Base-by-base conservation (phyloP, 2,888 invertebrate genomes). In the Cheiracanthium punctorium region DNA sequence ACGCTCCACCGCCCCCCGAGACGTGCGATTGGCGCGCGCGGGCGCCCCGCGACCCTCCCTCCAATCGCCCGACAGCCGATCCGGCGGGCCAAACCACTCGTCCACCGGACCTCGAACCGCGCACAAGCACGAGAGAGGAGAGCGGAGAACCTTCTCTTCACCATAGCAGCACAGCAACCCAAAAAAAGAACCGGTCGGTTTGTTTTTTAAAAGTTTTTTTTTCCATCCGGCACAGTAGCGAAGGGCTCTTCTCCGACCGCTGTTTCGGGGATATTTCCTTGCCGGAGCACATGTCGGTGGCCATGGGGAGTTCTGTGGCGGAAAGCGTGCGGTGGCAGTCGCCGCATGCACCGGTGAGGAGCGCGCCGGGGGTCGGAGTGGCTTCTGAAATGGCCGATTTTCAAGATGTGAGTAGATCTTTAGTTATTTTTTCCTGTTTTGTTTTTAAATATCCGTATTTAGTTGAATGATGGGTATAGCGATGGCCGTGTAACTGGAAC, bases 351-450 rank as follows among this genome's bases (percentile, higher is more conserved):
- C 58, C 64, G 37, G 64, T 41, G 10, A 79, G 74, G 20, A 73
- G 32, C 67, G 58, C 30, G 30, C 43, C 48, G 70, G 84, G 74
- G 48, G 80, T 82, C n/a, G 85, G 74, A 20, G 84, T 88, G 76
- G 84, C 80, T 72, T 80, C 88, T 7, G 88, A 88, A 71, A 88
- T 88, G 88, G 88, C 88, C 1, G 88, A 88, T 70, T 88, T 88
- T n/a, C 88, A 88, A 52, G 88, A 88, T 71, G 88, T 88, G 41
- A 88, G 88, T 84, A 67, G 1, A 43, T 30, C n/a, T 28, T 33
- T 29, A 32, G 17, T 28, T 28, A 32, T 72, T 28, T 43, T 24
- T 58, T 28, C 28, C 24, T 20, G 64, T 10, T 2, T 33, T 33
- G 28, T 10, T 37, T 37, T 5, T 37, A 37, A 37, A n/a, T n/a